Conservation (phyloP, 2,888 invertebrate species). For the Lycophotia porphyrea region DNA sequence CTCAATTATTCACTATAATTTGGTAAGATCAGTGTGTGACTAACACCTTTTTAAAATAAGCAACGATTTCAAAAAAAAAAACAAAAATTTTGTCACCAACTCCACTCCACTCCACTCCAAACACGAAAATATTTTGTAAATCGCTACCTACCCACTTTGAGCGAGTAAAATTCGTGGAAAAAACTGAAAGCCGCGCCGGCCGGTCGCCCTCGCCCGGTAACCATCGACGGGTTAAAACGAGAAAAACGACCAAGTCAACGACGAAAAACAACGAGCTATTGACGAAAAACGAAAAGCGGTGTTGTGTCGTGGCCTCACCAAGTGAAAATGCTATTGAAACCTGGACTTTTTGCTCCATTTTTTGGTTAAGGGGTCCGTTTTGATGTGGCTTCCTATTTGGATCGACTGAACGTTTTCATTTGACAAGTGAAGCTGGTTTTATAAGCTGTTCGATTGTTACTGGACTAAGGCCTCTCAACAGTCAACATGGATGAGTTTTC, state of each 20-base stretch:
- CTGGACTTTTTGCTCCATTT: slow-evolving; percentile 51
- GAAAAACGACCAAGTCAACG: slow-evolving; percentile 59
- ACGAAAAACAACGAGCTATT: slow-evolving; percentile 67
- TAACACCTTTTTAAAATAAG: neutral
- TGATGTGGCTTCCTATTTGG: slow-evolving; percentile 27
- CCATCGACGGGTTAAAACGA: slow-evolving; percentile 57
- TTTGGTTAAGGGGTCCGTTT: slow-evolving; percentile 31
- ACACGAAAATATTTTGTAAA: slow-evolving; percentile 68
- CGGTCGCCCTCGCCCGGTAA: slow-evolving; percentile 48
- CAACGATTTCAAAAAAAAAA: neutral
- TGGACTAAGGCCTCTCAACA: neutral
- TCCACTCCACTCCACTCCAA: slow-evolving; percentile 56
- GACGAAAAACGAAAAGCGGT: slow-evolving; percentile 71
- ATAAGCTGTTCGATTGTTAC: neutral
- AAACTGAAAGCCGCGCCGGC: slow-evolving; percentile 62
- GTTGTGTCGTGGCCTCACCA: slow-evolving; percentile 60
- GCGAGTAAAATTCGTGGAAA: slow-evolving; percentile 72
- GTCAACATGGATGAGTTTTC: neutral
- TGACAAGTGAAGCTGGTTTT: neutral
- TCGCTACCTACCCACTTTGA: slow-evolving; percentile 68
- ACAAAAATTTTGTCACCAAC: neutral
- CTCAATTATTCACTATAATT: neutral
- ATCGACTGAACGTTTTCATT: slow-evolving; percentile 5
- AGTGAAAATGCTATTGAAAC: slow-evolving; percentile 63
- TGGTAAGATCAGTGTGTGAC: neutral